Conservation (phyloP, 2,113 vertebrate genomes). For the Hirundichthys speculiger region DNA sequence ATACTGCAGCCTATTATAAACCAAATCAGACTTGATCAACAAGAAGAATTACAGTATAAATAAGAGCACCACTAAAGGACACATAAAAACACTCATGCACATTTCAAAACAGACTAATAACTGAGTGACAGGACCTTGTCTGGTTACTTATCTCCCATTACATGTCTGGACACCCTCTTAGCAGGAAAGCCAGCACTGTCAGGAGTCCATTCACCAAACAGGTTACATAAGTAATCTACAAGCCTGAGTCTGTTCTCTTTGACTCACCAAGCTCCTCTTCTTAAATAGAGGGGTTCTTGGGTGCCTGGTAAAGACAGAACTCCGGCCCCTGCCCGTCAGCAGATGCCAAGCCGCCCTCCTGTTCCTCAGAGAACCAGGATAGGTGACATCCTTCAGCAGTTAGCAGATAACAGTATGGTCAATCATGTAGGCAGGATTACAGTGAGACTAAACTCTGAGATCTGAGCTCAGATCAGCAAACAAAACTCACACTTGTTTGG, state of each 20-base stretch:
- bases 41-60: no score
- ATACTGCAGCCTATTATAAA: no score
- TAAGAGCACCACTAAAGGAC: no score
- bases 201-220: constrained; percentile 42
- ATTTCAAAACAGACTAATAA: not conserved
- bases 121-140: not conserved
- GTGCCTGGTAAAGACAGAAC: constrained; percentile 60
- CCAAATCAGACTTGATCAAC: no score
- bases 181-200: constrained; percentile 27
- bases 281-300: constrained; percentile 58
- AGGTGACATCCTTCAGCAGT: constrained; percentile 31
- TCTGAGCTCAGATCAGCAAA: no score
- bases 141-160: constrained; percentile 34
- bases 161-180: constrained; percentile 62
- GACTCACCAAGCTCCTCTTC: constrained; percentile 57
- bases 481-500: not conserved
- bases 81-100: no score
- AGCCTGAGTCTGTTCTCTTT: not conserved
- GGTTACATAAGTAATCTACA: constrained; percentile 44
- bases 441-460: not conserved
- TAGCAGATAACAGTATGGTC: constrained; percentile 6
- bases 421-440: not conserved
- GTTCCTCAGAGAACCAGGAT: constrained; percentile 42
- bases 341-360: constrained; percentile 67
- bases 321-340: constrained; percentile 60